Evolutionary conservation across 2,797 vertebrate species (phyloP).

Genomic region (Gallinago nigripennis): DNA sequence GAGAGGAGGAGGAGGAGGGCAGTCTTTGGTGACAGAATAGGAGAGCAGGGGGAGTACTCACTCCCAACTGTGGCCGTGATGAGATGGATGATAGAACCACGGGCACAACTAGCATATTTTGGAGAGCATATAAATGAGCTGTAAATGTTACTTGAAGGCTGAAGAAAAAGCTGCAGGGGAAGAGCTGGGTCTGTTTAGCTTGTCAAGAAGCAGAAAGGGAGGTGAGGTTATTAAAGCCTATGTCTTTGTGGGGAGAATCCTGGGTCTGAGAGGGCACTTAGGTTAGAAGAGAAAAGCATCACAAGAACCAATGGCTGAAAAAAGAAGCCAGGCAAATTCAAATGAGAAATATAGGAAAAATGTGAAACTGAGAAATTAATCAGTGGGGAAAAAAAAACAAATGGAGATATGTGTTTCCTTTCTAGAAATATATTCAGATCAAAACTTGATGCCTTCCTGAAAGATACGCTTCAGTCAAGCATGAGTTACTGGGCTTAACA

Average conservation of each 20-base stretch:
- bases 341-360: not conserved
- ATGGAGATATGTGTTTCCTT: not conserved
- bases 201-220: not conserved
- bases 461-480: not conserved
- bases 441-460: not conserved
- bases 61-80: not conserved
- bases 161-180: not conserved
- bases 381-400: not conserved
- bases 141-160: not conserved
- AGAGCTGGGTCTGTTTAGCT: not conserved
- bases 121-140: not conserved
- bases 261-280: not conserved
- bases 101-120: not conserved
- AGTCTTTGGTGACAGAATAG: not conserved
- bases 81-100: not conserved
- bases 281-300: not conserved
- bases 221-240: not conserved
- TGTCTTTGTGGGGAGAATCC: not conserved
- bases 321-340: not conserved
- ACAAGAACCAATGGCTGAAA: not conserved
- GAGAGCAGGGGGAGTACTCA: not conserved
- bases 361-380: not conserved
- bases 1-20: not conserved
- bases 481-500: not conserved
- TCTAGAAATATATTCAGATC: not conserved